A percentile compares a stretch with the other conserved stretches of the same genome.
These are phyloP conservation scores for Acromyrmex echinatior DNA, from an alignment of 1,140 invertebrate genomes.

Conservation along the genomic window DNA sequence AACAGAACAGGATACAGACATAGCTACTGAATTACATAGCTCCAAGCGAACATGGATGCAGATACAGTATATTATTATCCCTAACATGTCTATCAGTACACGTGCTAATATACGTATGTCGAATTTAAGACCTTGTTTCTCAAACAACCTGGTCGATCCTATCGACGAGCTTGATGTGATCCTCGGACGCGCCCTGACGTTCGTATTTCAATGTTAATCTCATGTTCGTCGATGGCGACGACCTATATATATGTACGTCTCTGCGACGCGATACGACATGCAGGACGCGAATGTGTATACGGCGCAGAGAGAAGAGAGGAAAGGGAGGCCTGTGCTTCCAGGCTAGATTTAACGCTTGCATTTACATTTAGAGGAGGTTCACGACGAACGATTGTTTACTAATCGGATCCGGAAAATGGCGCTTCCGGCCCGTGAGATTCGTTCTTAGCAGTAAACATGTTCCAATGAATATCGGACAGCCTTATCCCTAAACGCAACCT, in stretches of 20 bases:
- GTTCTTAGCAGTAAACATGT: conserved; percentile 75
- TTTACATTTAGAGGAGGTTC: conserved; percentile 84
- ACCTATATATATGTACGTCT: conserved; percentile 5
- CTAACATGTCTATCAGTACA: conserved; percentile 48
- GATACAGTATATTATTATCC: conserved; percentile 51
- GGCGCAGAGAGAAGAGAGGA: neutral
- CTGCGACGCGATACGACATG: conserved; percentile 23
- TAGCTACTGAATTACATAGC: conserved; percentile 47
- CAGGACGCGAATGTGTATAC: conserved; percentile 1
- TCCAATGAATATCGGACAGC: conserved; percentile 69
- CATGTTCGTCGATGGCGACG: neutral
- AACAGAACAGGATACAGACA: conserved; percentile 39
- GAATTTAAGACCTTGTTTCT: conserved; percentile 46
- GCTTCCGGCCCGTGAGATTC: conserved; percentile 72
- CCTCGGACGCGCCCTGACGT: conserved; percentile 18
- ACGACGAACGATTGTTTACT: conserved; percentile 75
- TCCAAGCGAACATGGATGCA: conserved; percentile 17
- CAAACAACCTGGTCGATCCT: conserved; percentile 35
- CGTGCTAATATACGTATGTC: conserved; percentile 19
- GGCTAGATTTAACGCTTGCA: conserved; percentile 80
- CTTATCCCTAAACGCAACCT: conserved; percentile 2
- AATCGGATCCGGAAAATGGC: conserved; percentile 80
- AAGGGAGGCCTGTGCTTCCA: conserved; percentile 40
- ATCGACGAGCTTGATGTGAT: conserved; percentile 34
- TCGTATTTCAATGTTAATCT: conserved; percentile 47